phyloP scores from a whole-genome alignment of 2,113 vertebrate species.

The Dunckerocampus dactyliophorus region DNA sequence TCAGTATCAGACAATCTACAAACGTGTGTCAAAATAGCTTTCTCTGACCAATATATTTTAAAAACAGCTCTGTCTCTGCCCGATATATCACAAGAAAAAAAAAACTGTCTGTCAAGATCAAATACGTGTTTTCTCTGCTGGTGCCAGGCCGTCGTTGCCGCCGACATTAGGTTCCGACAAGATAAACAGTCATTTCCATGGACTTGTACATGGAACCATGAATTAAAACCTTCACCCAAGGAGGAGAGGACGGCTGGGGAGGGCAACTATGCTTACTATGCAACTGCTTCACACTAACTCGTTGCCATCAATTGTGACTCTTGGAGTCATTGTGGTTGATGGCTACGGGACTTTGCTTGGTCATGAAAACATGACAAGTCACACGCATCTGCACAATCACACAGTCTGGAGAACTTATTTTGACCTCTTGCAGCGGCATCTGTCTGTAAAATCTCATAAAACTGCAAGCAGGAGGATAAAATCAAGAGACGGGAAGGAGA shows the following conservation, averaged over 20 bases:
- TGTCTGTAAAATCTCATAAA: too few relatives aligned
- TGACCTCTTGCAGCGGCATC: not conserved
- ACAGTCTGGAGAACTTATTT: not conserved
- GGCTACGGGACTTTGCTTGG: not conserved
- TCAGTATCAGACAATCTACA: not conserved
- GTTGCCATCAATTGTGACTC: not conserved
- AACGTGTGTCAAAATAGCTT: not conserved
- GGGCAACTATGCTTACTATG: not conserved
- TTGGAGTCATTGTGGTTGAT: not conserved
- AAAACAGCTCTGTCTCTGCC: not conserved
- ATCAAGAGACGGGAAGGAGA: too few relatives aligned
- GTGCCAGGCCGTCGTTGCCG: not conserved
- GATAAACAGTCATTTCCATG: slow-evolving; percentile 5
- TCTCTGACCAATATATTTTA: not conserved
- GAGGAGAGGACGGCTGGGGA: not conserved
- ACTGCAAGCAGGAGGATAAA: too few relatives aligned
- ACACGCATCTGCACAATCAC: not conserved
- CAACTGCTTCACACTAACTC: slow-evolving; percentile 1
- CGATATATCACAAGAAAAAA: not conserved
- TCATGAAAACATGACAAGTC: not conserved
- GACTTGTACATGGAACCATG: not conserved
- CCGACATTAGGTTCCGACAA: not conserved
- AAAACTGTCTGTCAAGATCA: not conserved
- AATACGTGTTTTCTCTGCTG: not conserved
- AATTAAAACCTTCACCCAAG: slow-evolving; percentile 1